Percentiles rank a stretch among this genome's conserved stretches.
These are phyloP conservation scores for Otus sunia DNA, from an alignment of 2,113 vertebrate genomes.

Conservation along the genomic window DNA sequence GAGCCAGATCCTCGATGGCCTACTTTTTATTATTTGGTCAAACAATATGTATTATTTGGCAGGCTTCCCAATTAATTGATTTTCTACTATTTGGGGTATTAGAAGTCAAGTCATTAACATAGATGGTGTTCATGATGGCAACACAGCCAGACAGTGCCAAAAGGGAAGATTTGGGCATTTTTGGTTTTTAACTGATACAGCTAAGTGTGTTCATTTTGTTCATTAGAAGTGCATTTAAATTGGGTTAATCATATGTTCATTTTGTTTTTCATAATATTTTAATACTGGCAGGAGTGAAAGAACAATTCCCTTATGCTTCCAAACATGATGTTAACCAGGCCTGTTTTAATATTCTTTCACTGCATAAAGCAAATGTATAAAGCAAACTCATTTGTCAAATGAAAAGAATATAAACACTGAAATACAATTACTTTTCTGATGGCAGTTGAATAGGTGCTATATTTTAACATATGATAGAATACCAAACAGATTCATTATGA, in stretches of 20 bases:
- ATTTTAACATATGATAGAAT: conserved; percentile 12
- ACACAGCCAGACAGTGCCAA: not conserved
- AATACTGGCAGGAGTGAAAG: not conserved
- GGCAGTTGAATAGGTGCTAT: conserved; percentile 19
- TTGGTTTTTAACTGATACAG: not conserved
- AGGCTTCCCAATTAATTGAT: not conserved
- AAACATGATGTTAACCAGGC: conserved; percentile 16
- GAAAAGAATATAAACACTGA: not conserved
- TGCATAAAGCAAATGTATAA: conserved; percentile 45
- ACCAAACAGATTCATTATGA: not conserved
- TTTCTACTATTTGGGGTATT: not conserved
- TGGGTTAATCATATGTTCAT: not conserved
- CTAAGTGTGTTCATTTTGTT: not conserved
- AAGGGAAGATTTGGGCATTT: not conserved
- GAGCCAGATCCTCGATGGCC: not conserved
- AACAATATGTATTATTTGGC: not conserved
- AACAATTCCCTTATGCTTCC: not conserved
- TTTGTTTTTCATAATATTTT: conserved; percentile 24
- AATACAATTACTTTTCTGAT: conserved; percentile 11
- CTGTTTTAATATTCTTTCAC: conserved; percentile 53
- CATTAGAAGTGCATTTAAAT: conserved; percentile 21
- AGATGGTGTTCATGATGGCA: not conserved
- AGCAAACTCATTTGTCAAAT: conserved; percentile 57
- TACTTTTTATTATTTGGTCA: conserved; percentile 17
- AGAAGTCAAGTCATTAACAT: not conserved